Conservation (phyloP, 2,797 vertebrate genomes). For the Protonibea diacanthus region DNA sequence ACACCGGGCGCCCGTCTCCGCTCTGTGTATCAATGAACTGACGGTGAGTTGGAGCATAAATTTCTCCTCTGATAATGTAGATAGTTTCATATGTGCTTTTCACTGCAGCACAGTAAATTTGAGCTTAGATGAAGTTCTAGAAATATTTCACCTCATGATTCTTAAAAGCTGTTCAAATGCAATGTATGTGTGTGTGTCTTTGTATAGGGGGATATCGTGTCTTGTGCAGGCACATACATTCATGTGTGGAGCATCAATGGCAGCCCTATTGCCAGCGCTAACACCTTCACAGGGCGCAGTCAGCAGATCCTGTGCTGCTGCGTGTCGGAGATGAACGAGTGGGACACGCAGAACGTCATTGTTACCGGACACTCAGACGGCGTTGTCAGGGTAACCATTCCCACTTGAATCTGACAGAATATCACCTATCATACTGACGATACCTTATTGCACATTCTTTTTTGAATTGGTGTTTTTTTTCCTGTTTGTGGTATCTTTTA, state of each 20-base stretch:
- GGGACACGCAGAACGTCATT: conserved; percentile 99
- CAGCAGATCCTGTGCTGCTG: conserved; percentile 98
- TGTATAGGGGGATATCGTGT: conserved; percentile 94
- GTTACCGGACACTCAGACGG: conserved; percentile 97
- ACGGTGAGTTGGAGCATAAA: conserved; percentile 83
- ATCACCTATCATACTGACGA: background rate
- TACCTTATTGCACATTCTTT: background rate
- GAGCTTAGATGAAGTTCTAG: background rate
- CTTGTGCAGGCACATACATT: conserved; percentile 95
- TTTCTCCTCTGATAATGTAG: background rate
- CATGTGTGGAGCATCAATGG: conserved; percentile 99
- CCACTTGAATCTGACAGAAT: too few species aligned
- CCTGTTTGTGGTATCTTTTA: background rate
- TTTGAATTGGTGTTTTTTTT: background rate
- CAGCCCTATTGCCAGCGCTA: conserved; percentile 94
- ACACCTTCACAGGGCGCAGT: conserved; percentile 97
- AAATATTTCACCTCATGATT: background rate
- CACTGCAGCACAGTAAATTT: background rate
- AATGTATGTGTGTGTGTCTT: conserved; percentile 15
- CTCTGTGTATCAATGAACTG: conserved; percentile 97
- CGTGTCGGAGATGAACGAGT: conserved; percentile 98
- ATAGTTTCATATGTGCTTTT: background rate
- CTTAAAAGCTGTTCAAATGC: background rate
- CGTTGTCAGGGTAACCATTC: conserved; percentile 90
- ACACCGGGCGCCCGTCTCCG: conserved; percentile 95